Conservation (phyloP, 2,113 vertebrate genomes). For the Platysteira castanea region DNA sequence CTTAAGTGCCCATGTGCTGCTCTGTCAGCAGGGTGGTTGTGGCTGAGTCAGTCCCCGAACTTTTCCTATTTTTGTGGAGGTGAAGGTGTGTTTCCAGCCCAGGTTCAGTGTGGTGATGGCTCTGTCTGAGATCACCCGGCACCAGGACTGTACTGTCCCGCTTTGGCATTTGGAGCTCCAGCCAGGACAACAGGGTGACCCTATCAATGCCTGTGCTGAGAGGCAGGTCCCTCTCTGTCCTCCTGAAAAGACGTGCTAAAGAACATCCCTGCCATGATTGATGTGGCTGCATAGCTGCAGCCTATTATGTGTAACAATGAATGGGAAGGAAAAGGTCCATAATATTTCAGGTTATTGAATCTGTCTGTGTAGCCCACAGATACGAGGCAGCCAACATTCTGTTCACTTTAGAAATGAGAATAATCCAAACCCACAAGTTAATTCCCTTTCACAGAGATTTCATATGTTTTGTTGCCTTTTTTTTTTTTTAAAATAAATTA, state of each 20-base stretch:
- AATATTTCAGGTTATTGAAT: background rate
- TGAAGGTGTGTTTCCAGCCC: background rate
- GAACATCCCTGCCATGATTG: background rate
- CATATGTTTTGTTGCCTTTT: background rate
- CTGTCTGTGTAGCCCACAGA: background rate
- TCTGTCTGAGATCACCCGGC: background rate
- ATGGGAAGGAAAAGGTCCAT: background rate
- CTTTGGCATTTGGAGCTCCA: background rate
- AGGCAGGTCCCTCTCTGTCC: background rate
- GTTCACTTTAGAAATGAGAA: background rate
- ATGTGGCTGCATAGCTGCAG: background rate
- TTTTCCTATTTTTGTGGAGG: background rate
- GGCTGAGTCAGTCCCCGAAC: background rate
- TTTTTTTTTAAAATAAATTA: background rate
- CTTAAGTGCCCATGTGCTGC: fast-evolving
- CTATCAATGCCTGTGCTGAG: background rate
- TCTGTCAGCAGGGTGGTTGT: background rate
- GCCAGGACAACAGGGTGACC: background rate
- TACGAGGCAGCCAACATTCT: background rate
- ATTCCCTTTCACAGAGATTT: background rate
- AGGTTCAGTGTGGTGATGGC: background rate
- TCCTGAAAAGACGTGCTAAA: background rate
- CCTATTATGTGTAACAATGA: background rate
- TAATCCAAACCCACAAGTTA: background rate
- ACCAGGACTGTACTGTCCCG: fast-evolving